These are phyloP conservation scores for Phylloscopus trochiloides DNA, from an alignment of 2,113 vertebrate species.

Conservation along the genomic window DNA sequence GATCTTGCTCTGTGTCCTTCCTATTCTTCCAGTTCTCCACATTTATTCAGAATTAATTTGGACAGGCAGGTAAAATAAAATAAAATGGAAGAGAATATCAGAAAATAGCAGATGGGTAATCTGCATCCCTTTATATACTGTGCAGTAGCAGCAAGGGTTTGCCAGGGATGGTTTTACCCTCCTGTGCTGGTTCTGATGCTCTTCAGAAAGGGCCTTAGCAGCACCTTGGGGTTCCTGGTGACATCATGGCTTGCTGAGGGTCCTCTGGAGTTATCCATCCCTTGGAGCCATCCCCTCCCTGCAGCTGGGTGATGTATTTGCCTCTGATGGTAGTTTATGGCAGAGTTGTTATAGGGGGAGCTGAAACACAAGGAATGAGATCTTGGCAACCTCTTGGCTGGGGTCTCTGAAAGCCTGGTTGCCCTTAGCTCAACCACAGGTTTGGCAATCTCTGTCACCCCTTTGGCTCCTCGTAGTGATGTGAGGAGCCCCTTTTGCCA, in stretches of 20 bases:
- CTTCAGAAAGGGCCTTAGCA: background rate
- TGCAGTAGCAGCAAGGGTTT: background rate
- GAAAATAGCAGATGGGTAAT: background rate
- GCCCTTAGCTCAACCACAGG: background rate
- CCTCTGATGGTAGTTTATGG: background rate
- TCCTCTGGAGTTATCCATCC: background rate
- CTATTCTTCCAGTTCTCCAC: background rate
- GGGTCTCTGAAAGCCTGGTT: background rate
- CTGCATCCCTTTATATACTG: background rate
- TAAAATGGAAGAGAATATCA: background rate
- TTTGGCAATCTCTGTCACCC: background rate
- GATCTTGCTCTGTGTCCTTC: background rate
- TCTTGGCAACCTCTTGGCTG: background rate
- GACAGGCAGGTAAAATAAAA: background rate
- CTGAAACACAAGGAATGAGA: background rate
- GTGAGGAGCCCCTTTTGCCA: background rate
- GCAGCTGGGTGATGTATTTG: background rate
- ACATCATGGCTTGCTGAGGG: background rate
- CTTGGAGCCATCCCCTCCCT: background rate
- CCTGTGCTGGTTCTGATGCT: background rate
- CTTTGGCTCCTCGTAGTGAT: background rate
- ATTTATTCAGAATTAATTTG: background rate
- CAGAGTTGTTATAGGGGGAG: background rate
- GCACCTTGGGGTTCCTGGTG: background rate
- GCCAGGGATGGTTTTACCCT: background rate